A percentile compares a stretch with the other conserved stretches of the same genome.
phyloP scores from a whole-genome alignment of 37 sponge, comb jelly and placozoan species.

The Cladorhizidae sp. region DNA sequence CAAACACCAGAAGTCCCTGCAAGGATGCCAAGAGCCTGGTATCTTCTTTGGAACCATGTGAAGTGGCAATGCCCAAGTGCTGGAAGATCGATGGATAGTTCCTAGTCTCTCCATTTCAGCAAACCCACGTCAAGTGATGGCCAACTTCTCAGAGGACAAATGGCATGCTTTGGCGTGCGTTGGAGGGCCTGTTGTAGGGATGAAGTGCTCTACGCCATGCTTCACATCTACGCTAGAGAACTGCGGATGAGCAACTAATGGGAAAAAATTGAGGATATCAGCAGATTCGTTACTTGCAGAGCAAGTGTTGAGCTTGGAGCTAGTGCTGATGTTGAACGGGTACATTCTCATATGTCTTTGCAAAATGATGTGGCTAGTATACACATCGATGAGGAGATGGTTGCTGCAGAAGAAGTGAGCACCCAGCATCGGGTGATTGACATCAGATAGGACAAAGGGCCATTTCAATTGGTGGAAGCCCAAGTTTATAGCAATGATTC shows the following conservation, averaged over 20 bases:
- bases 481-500: not conserved
- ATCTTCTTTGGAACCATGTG: too few species aligned
- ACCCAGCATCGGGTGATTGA: constrained; percentile 2
- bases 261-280: not conserved
- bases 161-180: too few species aligned
- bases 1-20: not conserved
- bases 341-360: not conserved
- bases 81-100: too few species aligned
- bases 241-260: not conserved
- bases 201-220: too few species aligned
- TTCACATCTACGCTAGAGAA: too few species aligned
- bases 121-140: too few species aligned
- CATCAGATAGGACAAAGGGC: not conserved
- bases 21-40: not conserved
- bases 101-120: too few species aligned
- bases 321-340: not conserved
- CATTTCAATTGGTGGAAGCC: not conserved
- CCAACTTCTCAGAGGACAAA: too few species aligned
- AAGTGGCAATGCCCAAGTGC: too few species aligned
- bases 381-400: not conserved
- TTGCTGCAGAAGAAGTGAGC: too few species aligned
- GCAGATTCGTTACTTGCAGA: not conserved
- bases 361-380: not conserved
- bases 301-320: not conserved
- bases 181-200: too few species aligned